Conservation (phyloP, 2,797 vertebrate genomes). For the Pygocentrus nattereri region DNA sequence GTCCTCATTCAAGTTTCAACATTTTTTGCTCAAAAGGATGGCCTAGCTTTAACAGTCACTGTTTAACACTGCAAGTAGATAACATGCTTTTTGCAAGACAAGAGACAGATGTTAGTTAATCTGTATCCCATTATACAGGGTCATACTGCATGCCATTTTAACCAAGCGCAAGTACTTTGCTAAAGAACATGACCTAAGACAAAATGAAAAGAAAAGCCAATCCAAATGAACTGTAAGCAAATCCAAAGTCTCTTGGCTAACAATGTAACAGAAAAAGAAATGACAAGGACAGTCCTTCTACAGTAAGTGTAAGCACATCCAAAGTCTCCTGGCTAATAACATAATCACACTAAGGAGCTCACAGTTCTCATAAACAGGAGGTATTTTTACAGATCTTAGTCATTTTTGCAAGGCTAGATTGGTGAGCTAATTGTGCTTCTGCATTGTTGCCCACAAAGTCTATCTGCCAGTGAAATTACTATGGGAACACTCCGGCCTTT, state of each 20-base stretch:
- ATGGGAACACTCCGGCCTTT: neutral
- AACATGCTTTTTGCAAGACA: neutral
- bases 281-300: neutral
- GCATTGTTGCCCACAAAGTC: constrained; percentile 13
- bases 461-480: constrained; percentile 24
- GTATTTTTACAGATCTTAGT: constrained; percentile 51
- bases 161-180: neutral
- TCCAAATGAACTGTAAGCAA: no score
- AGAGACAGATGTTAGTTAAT: neutral
- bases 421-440: constrained; percentile 35
- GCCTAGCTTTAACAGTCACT: no score
- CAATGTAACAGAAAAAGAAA: neutral
- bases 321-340: constrained; percentile 32
- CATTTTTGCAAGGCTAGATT: constrained; percentile 35
- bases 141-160: neutral
- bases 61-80: neutral
- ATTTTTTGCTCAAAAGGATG: no score
- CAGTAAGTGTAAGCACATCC: neutral
- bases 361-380: constrained; percentile 46
- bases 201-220: no score
- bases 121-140: neutral
- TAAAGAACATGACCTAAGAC: neutral
- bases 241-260: no score
- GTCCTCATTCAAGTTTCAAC: no score
- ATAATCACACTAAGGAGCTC: constrained; percentile 39